Base-by-base conservation (phyloP, 2,797 vertebrate genomes). In the Salmo trutta region DNA sequence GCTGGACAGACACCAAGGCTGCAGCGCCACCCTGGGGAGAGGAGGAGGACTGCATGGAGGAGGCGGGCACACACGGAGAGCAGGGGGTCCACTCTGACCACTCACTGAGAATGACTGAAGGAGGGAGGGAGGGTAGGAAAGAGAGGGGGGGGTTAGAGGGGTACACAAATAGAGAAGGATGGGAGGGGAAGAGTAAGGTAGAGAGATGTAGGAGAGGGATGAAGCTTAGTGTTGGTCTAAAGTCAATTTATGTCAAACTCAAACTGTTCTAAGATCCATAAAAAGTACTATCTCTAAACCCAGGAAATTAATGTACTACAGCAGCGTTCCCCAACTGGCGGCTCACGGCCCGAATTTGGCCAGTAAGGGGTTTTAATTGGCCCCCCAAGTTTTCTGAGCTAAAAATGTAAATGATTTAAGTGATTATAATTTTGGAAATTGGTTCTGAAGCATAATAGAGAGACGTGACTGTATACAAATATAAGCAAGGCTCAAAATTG, bases 81-180 rank as follows among this genome's bases (percentile, higher is more conserved):
- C 97, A 98, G 53, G 92, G 88, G 0, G 95, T 95, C 96, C 97
- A 97, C 74, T 93, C 94, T 0, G 96, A 96, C 97, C 97, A 98
- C 82, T 94, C 94, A 0, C 96, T 97, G 81, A 96, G 90, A 53
- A 94, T 91, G 24, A 96, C 95, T 91, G 84, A 73, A 85, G 85
- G 12, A 12, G 24, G 7, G 2, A 65, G 36, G 75, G 41, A 52
- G 72, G 64, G 5, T 47, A 0, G 19, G 54, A 75, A 17, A 59
- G 6, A 54, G 12, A 3, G 19, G 8, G 41, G n/a, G 47, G 33
- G 41, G 4, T 16, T 3, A 29, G 16, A 56, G 19, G 3, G 8
- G 3, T 10, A 21, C 17, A 8, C 7, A 59, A 7, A 59, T n/a
- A 52, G 33, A 62, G 31, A 36, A 31, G 16, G 41, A 8, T 2